Base-by-base conservation (phyloP, 2,113 vertebrate species). In the Columba livia region DNA sequence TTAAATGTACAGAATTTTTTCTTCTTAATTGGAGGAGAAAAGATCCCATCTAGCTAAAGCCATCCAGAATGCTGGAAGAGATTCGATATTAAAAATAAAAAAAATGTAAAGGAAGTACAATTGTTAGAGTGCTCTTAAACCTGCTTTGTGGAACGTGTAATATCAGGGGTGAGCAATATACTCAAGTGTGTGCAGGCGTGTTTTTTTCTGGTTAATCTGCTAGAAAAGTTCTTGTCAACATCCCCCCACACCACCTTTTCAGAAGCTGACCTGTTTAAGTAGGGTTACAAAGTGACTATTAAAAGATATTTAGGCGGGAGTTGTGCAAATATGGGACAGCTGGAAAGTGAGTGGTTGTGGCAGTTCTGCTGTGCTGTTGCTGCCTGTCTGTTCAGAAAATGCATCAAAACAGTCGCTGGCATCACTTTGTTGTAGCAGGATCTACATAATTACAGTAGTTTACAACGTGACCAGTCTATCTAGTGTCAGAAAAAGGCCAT, bases 361-460 rank as follows among this genome's bases (percentile, higher is more conserved):
- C 93, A 89, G 83, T 72, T 91, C 89, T 95, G 81, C 89, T 85
- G 65, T 67, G 78, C 90, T 91, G 73, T 94, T 65, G 19, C 40
- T 57, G 53, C 6, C 0, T 58, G 65, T 73, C 82, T 93, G 53
- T 66, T 91, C 79, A 58, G 56, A 40, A 92, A 91, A 62, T 50
- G 48, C 70, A 95, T 78, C 67, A 74, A 80, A 85, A 75, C 17
- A 77, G 34, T 81, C 5, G 2, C 69, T 72, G 40, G 16, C 14
- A 6, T 42, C 11, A 15, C 67, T 88, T 85, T 73, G 47, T 90
- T 34, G 34, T 67, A 54, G 48, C 23, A 58, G 31, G 16, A 66
- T 51, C 79, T 81, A 48, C 75, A 11, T 89, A 54, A 70, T 94
- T 89, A 40, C 42, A 53, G 54, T 84, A 56, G 65, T 79, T 94